Evolutionary conservation across 1,140 invertebrate species (phyloP).

Genomic region (Diuraphis noxia): DNA sequence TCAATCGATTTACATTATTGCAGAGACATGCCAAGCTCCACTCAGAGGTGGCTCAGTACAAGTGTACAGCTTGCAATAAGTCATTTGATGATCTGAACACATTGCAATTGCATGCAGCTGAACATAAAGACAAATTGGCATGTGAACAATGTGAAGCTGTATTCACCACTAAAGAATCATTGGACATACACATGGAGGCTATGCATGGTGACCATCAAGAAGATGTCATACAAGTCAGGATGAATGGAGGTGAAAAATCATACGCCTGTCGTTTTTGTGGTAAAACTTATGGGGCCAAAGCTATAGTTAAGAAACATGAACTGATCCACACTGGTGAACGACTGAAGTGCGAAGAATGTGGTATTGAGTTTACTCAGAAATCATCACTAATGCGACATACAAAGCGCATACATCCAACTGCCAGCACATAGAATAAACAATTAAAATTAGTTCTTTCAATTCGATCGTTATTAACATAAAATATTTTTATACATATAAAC

Average conservation of each 20-base stretch:
- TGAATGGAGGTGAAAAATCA: conserved; percentile 34
- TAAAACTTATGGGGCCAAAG: conserved; percentile 55
- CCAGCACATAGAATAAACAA: neutral
- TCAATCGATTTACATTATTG: conserved; percentile 55
- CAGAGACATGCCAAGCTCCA: conserved; percentile 55
- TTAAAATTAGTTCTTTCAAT: neutral
- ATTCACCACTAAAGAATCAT: conserved; percentile 50
- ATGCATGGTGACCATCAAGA: conserved; percentile 49
- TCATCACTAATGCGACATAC: conserved; percentile 57
- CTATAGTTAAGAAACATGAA: conserved; percentile 56
- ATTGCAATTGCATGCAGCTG: conserved; percentile 47
- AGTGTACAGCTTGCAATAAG: conserved; percentile 55
- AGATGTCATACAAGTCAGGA: conserved; percentile 30
- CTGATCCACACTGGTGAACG: conserved; percentile 57
- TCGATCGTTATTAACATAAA: conserved; percentile 4
- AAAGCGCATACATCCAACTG: conserved; percentile 57
- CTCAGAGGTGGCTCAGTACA: conserved; percentile 44
- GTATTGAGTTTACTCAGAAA: conserved; percentile 58
- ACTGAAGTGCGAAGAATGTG: conserved; percentile 56
- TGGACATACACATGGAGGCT: conserved; percentile 50
- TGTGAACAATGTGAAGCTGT: conserved; percentile 50
- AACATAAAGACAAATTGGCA: conserved; percentile 54
- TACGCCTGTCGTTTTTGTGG: conserved; percentile 56
- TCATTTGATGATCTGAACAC: conserved; percentile 53
- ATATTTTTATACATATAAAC: neutral